Conservation (phyloP, 2,888 invertebrate genomes). For the Chymomyza fuscimana region DNA sequence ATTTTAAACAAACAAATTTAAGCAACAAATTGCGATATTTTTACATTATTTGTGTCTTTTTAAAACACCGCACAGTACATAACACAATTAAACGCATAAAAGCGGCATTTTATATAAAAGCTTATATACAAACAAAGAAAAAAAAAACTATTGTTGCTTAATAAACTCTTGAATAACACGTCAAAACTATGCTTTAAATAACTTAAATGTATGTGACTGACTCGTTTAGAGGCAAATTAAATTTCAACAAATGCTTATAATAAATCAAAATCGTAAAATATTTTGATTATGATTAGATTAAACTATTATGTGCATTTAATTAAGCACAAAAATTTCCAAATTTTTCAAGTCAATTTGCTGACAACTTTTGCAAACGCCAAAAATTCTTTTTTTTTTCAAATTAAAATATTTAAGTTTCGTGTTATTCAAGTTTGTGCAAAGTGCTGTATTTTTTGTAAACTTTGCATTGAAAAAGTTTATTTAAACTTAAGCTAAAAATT, state of each 20-base stretch:
- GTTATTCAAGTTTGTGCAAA: neutral
- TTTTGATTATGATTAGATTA: no score
- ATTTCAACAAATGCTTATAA: no score
- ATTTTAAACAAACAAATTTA: neutral
- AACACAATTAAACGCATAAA: conserved; percentile 15
- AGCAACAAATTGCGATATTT: neutral
- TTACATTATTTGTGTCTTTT: neutral
- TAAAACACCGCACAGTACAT: neutral
- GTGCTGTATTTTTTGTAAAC: neutral
- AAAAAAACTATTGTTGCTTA: neutral
- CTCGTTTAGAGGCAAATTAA: no score
- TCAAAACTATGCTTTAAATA: neutral
- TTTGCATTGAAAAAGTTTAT: no score
- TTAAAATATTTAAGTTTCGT: neutral
- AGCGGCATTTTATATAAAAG: conserved; percentile 7
- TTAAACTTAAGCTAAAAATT: conserved; percentile 25
- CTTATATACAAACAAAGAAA: conserved; percentile 18
- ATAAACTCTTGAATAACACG: neutral
- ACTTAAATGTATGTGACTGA: no score
- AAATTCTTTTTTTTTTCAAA: no score
- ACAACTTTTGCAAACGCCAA: no score
- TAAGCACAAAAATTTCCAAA: no score
- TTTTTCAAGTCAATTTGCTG: no score
- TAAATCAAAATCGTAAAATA: no score
- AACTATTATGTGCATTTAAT: no score